Evolutionary conservation across 2,888 invertebrate genomes (phyloP), one percentile per base, ranked within the genome.

Genomic region (Ornithoptera alexandrae): DNA sequence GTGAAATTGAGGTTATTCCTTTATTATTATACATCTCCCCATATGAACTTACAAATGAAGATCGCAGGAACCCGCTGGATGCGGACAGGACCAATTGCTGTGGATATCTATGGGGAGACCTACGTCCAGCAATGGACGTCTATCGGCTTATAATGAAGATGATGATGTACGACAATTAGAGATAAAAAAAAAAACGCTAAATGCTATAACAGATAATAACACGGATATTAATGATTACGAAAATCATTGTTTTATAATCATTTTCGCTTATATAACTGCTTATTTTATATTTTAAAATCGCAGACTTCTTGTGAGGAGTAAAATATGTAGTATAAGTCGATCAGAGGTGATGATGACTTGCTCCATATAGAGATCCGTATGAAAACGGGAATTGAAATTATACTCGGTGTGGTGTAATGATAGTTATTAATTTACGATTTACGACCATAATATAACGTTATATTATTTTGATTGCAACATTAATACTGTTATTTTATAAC

Each of bases 351-450:
- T 67, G 58, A 58, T 62, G 67, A 59, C 64, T 68, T 53, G 53
- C 46, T 53, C 36, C 22, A 59, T 50, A 59, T 63, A 68, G 58
- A 63, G 42, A 20, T 24, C 42, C 50, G 42, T 59, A 36, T 68
- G 39, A 17, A 53, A 68, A 68, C 63, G 22, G 68, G 50, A 63
- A 63, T 22, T 59, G 63, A 58, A 59, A 59, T 46, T 22, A 22
- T 61, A 61, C 18, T 2, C 8, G 22, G 36, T 56, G 42, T 39
- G 24, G 24, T 42, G 46, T 46, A 62, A 62, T 36, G n/a, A 58
- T 46, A 36, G 62, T 46, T 62, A 68, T 62, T 68, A 62, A 68
- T 58, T 68, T 67, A 66, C 66, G 36, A 66, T 50, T 59, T 67
- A 39, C 36, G 18, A 46, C 58, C 18, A 2, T 6, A 58, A 22